Evolutionary conservation across 2,888 invertebrate genomes (phyloP).

Genomic region (Elgonia sp.): DNA sequence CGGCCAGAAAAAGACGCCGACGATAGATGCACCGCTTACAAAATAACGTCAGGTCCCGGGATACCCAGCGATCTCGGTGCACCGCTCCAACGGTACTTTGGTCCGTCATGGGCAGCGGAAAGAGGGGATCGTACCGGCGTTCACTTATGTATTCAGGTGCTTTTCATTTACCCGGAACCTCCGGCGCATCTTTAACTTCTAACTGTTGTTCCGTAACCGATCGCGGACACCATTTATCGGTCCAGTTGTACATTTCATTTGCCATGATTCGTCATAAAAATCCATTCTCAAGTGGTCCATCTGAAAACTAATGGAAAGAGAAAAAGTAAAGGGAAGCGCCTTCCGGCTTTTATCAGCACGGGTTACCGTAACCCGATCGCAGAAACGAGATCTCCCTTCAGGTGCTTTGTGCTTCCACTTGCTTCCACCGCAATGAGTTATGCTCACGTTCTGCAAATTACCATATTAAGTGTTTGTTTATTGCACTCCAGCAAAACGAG

Average conservation of each 20-base stretch:
- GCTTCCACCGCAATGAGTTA: conserved; percentile 48
- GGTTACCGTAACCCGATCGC: conserved; percentile 51
- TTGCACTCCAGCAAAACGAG: conserved; percentile 6
- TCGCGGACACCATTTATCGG: conserved; percentile 51
- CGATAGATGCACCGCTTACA: conserved; percentile 49
- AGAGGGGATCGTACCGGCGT: conserved; percentile 19
- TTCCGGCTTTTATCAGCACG: conserved; percentile 28
- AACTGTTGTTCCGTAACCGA: conserved; percentile 54
- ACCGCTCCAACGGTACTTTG: conserved; percentile 73
- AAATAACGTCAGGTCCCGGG: conserved; percentile 52
- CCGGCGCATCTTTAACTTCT: conserved; percentile 53
- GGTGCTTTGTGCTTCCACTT: conserved; percentile 23
- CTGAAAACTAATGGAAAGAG: too few relatives aligned
- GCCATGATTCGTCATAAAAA: conserved; percentile 15
- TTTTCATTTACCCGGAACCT: conserved; percentile 70
- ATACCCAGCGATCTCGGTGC: conserved; percentile 73
- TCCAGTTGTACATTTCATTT: conserved; percentile 12
- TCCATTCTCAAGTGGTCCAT: neutral
- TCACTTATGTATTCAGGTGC: conserved; percentile 66
- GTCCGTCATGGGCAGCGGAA: conserved; percentile 5
- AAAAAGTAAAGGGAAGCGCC: too few relatives aligned
- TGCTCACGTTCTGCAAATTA: conserved; percentile 38
- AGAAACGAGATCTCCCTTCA: conserved; percentile 25
- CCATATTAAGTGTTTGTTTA: conserved; percentile 43
- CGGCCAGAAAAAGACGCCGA: conserved; percentile 34